These are phyloP conservation scores for Varroa destructor DNA, from an alignment of 1,140 invertebrate genomes.

Conservation along the genomic window DNA sequence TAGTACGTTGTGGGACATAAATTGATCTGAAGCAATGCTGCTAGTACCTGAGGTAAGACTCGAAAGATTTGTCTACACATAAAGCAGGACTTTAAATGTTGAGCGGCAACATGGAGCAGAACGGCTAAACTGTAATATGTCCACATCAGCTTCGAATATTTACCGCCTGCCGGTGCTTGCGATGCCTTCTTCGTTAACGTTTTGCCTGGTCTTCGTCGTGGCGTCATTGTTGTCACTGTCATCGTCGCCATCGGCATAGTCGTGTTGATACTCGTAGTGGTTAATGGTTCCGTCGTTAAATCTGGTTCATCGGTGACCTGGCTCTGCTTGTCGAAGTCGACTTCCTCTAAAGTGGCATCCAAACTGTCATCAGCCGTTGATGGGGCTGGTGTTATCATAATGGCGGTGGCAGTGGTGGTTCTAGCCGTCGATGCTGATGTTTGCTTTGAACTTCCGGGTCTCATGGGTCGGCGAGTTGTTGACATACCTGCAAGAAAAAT, in stretches of 20 bases:
- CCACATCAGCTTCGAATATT: too few species aligned
- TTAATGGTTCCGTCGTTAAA: constrained; percentile 13
- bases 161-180: not conserved
- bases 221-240: not conserved
- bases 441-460: too few species aligned
- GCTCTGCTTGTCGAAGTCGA: constrained; percentile 1
- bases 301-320: not conserved
- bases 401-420: not conserved
- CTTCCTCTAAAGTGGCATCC: not conserved
- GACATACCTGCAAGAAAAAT: too few species aligned
- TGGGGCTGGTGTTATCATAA: not conserved
- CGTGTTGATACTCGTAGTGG: not conserved
- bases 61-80: too few species aligned
- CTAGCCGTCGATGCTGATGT: not conserved
- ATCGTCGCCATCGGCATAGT: not conserved
- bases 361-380: not conserved
- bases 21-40: too few species aligned
- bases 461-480: too few species aligned
- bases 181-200: not conserved
- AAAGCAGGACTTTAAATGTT: too few species aligned
- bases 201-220: not conserved
- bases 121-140: too few species aligned
- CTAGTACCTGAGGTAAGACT: too few species aligned
- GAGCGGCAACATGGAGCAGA: too few species aligned
- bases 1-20: too few species aligned